Evolutionary conservation across 2,888 invertebrate genomes (phyloP), one percentile per base, ranked within the genome.

Genomic region (Latheticus oryzae): DNA sequence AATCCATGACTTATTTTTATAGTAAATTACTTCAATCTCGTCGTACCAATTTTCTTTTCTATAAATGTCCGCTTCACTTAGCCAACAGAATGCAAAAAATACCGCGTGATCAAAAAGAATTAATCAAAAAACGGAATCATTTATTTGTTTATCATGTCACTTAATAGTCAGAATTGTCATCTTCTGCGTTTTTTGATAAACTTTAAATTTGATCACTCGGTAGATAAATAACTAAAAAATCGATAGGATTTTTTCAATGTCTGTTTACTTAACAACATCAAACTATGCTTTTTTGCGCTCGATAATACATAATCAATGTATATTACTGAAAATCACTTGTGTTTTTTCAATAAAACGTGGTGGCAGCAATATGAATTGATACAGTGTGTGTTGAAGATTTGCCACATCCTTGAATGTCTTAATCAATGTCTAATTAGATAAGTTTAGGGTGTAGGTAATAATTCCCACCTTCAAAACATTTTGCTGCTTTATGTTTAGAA

Each of bases 301-400:
- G 65, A 67, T 45, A 35, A 58, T 54, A 33, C 50, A 40, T 24
- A 47, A n/a, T 53, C 40, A 43, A 67, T 73, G 72, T 72, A 65
- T 66, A 70, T 68, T 68, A 70, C 67, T 61, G 53, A n/a, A n/a
- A n/a, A 65, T 68, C 67, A 69, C 69, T 71, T 72, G 69, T 70
- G 70, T 73, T 67, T 28, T 11, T 45, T 63, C 67, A 67, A 64
- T 69, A 63, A 68, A 68, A 66, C 62, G 60, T 52, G 59, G 66
- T 73, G 72, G 76, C 77, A 77, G 79, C 78, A 79, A 79, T 77
- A 78, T 76, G 75, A 76, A 78, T 76, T 76, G 75, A 77, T 74
- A 74, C 75, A 75, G 73, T 77, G n/a, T n/a, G n/a, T n/a, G 75
- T 76, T 73, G 73, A 63, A 67, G 62, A 67, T 71, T n/a, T 65